Evolutionary conservation across 1,140 invertebrate genomes (phyloP), one percentile per base, ranked within the genome.

Genomic region (Popillia japonica): DNA sequence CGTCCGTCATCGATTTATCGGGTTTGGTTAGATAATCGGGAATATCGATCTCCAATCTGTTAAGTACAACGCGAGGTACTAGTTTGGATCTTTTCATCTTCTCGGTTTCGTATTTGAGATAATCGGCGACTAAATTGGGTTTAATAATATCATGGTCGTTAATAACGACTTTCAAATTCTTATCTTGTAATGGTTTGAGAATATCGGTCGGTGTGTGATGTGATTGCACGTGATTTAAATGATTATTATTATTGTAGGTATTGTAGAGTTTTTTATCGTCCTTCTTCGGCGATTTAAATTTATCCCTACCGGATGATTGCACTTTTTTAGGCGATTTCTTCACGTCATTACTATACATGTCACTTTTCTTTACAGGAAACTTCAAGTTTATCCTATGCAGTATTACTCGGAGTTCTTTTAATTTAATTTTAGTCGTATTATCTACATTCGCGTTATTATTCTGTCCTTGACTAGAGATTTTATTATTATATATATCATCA

Each of bases 11-110:
- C n/a, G n/a, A n/a, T n/a, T n/a, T n/a, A n/a, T 68, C 27, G 10
- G 20, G 17, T 17, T 22, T 20, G 61, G 20, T 68, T 17, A 23
- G 8, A 4, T 42, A 8, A 3, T 20, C 23, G 1, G 40, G 22
- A 14, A 40, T n/a, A 40, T 42, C 72, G n/a, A 48, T 55, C 17
- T 77, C 78, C 6, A 83, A 64, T 42, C 83, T 64, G 76, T 83
- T 79, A 17, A 84, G 76, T 10, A 84, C 55, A 9, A 84, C 82
- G 0, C 80, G 42, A 0, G 82, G 81, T 8, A 40, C 23, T 73
- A 73, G 17, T 9, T 64, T 64, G 17, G 59, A 64, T 20, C 22
- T 64, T 40, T 41, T 42, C 72, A 73, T 40, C 27, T 42, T 73
- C 17, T 73, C 72, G 1, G 34, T 40, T 41, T 73, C 72, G 40